Evolutionary conservation across 2,113 vertebrate species (phyloP).

Genomic region (Petromus typicus): DNA sequence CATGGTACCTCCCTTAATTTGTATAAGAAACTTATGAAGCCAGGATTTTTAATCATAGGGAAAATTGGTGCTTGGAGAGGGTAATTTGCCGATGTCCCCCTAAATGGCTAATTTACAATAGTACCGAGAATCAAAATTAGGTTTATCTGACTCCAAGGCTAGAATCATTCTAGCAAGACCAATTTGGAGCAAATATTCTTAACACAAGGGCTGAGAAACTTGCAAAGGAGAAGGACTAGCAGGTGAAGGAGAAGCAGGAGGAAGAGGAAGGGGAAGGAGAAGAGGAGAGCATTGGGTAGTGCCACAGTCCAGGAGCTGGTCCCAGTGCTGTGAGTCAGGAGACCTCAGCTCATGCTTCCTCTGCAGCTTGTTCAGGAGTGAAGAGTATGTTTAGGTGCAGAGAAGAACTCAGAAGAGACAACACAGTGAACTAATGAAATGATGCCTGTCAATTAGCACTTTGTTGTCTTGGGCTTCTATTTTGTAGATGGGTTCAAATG

Average conservation of each 20-base stretch:
- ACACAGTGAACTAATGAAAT: neutral
- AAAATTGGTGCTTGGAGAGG: neutral
- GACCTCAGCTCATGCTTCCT: neutral
- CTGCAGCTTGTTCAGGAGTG: slow-evolving; percentile 14
- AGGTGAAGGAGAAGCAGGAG: no score
- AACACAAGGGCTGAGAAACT: neutral
- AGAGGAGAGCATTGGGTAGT: neutral
- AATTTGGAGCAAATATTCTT: neutral
- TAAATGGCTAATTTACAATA: neutral
- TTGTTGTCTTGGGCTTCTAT: neutral
- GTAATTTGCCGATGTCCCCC: neutral
- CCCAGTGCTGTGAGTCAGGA: neutral
- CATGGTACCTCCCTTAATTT: neutral
- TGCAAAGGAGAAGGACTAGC: neutral
- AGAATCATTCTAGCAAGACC: neutral
- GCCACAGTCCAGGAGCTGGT: neutral
- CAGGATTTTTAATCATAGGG: neutral
- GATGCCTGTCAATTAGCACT: neutral
- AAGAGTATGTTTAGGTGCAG: neutral
- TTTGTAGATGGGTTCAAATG: neutral
- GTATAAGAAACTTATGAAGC: neutral
- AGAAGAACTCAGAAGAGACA: neutral
- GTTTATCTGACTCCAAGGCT: neutral
- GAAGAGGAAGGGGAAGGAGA: neutral
- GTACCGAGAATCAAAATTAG: neutral